These are phyloP conservation scores for Phrynocephalus guinanensis DNA, from an alignment of 2,797 vertebrate genomes.

Conservation along the genomic window DNA sequence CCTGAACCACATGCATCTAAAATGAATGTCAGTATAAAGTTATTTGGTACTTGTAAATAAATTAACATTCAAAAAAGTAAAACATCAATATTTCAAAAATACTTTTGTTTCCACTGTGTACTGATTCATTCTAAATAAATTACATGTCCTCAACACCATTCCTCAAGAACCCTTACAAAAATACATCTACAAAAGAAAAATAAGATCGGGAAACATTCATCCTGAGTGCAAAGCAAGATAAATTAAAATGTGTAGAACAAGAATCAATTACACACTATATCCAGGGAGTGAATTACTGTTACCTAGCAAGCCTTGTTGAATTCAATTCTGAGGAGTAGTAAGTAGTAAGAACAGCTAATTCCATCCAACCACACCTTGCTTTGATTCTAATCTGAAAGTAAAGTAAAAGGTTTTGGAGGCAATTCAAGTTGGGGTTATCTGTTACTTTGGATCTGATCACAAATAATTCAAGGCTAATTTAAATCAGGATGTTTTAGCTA, in stretches of 20 bases:
- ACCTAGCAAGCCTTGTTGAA: constrained; percentile 39
- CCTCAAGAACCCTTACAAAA: constrained; percentile 44
- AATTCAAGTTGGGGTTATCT: constrained; percentile 27
- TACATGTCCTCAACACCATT: constrained; percentile 70
- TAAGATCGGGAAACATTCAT: constrained; percentile 71
- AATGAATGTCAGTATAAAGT: constrained; percentile 72
- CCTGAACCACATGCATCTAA: constrained; percentile 77
- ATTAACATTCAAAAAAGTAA: too few relatives aligned
- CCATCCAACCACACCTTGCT: background rate
- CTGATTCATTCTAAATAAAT: constrained; percentile 75
- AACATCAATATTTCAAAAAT: constrained; percentile 54
- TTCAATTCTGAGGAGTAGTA: background rate
- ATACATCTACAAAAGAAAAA: constrained; percentile 73
- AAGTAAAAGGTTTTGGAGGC: constrained; percentile 7
- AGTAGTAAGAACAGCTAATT: constrained; percentile 12
- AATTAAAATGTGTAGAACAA: constrained; percentile 63
- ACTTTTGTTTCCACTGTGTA: constrained; percentile 75
- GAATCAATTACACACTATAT: constrained; percentile 32
- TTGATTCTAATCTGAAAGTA: background rate
- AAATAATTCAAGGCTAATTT: background rate
- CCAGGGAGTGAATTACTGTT: constrained; percentile 51
- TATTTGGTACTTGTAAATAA: constrained; percentile 49
- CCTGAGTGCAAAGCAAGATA: constrained; percentile 67
- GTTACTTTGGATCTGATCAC: background rate
- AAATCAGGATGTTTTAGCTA: constrained; percentile 40